Base-by-base conservation (phyloP, 2,888 invertebrate genomes). In the Galerucella pusilla region DNA sequence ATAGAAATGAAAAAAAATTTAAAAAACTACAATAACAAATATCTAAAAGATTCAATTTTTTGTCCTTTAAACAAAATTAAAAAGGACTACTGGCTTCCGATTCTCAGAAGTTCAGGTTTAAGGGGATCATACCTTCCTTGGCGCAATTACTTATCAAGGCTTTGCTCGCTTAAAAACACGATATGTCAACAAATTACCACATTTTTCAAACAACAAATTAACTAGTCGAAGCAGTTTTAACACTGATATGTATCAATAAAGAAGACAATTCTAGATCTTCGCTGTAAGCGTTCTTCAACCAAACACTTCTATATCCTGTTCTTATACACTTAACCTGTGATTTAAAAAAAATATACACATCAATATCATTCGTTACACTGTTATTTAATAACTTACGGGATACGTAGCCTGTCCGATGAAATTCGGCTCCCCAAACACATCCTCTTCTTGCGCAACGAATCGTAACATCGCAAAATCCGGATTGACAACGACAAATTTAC, bases 381-480 rank as follows among this genome's bases (percentile, higher is more conserved):
- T 3, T 11, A 14, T 49, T 11, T 11, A 6, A 49, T 14, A 49
- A 86, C 89, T 88, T 81, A 97, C 90, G 0, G 98, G 97, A 89
- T 93, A 97, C 12, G 96, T 96, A 59, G 97, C 96, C 89, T 99
- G 99, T 0, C 98, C 98, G 77, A 98, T 94, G 87, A 98, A 97
- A 89, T 97, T 97, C 12, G 94, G 95, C 84, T 98, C 98, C 0
- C 97, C 97, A 88, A 99, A 99, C 90, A 97, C 96, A 86, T 99
- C 99, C 87, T 97, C 98, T 87, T 97, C 97, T 87, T 96, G 94
- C 0, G 97, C 95, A 59, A 94, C 90, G 87, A 98, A 97, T 54
- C 97, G 90, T 66, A 97, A 88, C 66, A 98, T 88, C 0, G 97
- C 96, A 84, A 96, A 90, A 71, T 95, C 91, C 0, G 97, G 96